Evolutionary conservation across 2,797 vertebrate genomes (phyloP).

Genomic region (Ctenopoma kingsleyae): DNA sequence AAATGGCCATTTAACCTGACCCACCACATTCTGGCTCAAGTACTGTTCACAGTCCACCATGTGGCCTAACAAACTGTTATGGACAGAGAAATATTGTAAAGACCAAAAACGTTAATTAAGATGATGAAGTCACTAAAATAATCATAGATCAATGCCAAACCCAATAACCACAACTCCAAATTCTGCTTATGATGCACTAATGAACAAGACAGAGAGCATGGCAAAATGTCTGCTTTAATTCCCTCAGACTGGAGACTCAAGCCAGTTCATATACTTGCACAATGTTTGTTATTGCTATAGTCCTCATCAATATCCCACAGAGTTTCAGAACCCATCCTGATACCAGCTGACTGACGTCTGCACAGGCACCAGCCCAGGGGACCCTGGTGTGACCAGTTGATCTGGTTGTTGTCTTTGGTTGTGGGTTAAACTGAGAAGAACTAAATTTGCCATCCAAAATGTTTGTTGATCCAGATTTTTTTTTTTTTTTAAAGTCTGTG

Average conservation of each 20-base stretch:
- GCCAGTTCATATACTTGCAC: conserved; percentile 54
- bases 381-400: conserved; percentile 41
- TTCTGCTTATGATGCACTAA: conserved; percentile 26
- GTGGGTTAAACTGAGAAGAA: conserved; percentile 57
- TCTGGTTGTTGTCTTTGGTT: conserved; percentile 70
- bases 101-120: conserved; percentile 30
- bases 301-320: conserved; percentile 55
- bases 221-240: conserved; percentile 30
- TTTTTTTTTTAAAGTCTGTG: conserved; percentile 17
- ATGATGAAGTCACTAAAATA: conserved; percentile 51
- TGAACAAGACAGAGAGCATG: conserved; percentile 29
- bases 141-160: conserved; percentile 58
- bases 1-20: not conserved
- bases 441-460: conserved; percentile 34
- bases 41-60: conserved; percentile 21
- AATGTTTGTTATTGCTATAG: conserved; percentile 78
- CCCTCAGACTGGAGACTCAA: conserved; percentile 38
- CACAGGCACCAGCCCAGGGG: conserved; percentile 18
- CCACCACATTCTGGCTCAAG: conserved; percentile 1
- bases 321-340: conserved; percentile 48
- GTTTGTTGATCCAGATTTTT: conserved; percentile 34
- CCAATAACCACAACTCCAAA: conserved; percentile 50
- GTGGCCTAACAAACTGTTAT: conserved; percentile 25
- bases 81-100: conserved; percentile 35
- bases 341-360: conserved; percentile 30